Evolutionary conservation across 2,888 invertebrate genomes (phyloP).

Genomic region (Entomobrya proxima): DNA sequence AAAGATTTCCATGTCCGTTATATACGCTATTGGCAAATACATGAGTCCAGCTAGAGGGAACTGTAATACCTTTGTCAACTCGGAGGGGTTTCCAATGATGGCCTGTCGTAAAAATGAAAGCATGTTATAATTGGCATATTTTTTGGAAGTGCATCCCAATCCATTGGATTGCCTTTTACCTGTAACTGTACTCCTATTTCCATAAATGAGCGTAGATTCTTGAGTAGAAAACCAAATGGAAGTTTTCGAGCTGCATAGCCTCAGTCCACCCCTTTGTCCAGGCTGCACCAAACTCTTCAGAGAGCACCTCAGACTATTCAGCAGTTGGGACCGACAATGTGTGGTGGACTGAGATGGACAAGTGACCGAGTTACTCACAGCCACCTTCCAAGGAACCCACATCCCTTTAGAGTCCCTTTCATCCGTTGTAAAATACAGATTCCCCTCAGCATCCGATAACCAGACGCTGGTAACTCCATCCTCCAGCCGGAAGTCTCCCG

Average conservation of each 20-base stretch:
- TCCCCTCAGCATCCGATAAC: constrained; percentile 64
- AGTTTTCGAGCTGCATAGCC: constrained; percentile 51
- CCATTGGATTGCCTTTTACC: constrained; percentile 69
- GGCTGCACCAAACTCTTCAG: constrained; percentile 33
- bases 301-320: constrained; percentile 46
- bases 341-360: not conserved
- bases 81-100: constrained; percentile 75
- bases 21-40: constrained; percentile 73
- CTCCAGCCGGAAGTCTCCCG: constrained; percentile 28
- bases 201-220: constrained; percentile 72
- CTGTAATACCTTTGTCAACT: constrained; percentile 28
- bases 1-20: constrained; percentile 68
- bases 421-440: constrained; percentile 64
- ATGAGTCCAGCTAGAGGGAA: constrained; percentile 61
- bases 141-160: not conserved
- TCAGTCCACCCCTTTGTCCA: constrained; percentile 1
- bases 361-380: constrained; percentile 1
- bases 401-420: constrained; percentile 36
- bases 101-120: constrained; percentile 63
- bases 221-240: constrained; percentile 75
- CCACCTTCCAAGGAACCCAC: constrained; percentile 61
- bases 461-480: constrained; percentile 61
- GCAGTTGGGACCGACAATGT: not conserved
- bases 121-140: not conserved
- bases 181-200: constrained; percentile 74